Evolutionary conservation across 2,888 invertebrate species (phyloP).

Genomic region (Tenthredo scrophulariae): DNA sequence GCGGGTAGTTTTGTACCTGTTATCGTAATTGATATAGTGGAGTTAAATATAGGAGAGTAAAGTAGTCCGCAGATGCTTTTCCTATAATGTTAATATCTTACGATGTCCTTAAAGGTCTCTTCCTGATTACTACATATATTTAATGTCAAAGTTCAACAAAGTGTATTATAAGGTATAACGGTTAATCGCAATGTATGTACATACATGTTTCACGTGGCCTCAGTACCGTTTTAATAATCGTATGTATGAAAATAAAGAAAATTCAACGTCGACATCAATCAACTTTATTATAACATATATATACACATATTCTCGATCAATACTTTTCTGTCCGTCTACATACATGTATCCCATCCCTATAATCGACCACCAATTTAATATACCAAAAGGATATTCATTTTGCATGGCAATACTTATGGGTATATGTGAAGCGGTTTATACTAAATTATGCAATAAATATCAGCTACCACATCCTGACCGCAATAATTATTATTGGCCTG

Average conservation of each 20-base stretch:
- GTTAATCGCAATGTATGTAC: conserved; percentile 37
- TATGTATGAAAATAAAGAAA: conserved; percentile 38
- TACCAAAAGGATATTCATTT: neutral
- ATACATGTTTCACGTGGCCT: conserved; percentile 41
- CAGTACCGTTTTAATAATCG: conserved; percentile 44
- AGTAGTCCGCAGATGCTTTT: neutral
- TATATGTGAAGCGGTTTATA: neutral
- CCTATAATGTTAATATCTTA: neutral
- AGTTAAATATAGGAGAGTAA: neutral
- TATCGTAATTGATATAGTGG: neutral
- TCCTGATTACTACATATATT: neutral
- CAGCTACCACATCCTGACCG: neutral
- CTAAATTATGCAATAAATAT: conserved; percentile 33
- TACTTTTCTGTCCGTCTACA: conserved; percentile 12
- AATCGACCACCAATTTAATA: neutral
- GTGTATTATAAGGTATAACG: conserved; percentile 37
- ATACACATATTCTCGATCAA: conserved; percentile 6
- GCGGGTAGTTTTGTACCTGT: neutral
- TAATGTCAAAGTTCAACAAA: conserved; percentile 34
- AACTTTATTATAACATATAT: conserved; percentile 1
- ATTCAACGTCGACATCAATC: conserved; percentile 27
- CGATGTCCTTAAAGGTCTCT: conserved; percentile 18
- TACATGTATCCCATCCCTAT: neutral
- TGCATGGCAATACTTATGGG: neutral
- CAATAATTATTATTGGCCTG: neutral